Conservation (phyloP, 2,888 invertebrate genomes). For the Eurois occulta region DNA sequence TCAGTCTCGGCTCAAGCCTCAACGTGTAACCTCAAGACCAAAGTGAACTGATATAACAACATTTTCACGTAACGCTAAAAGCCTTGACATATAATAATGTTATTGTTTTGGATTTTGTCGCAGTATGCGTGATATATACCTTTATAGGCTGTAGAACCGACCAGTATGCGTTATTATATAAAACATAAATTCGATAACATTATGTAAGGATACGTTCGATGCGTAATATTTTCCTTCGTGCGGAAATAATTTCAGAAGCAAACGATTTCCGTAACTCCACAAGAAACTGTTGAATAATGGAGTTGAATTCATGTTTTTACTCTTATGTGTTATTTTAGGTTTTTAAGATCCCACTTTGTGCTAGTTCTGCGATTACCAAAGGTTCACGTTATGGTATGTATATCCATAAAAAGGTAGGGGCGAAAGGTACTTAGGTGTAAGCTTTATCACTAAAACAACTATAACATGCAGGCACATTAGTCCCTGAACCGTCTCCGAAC, state of each 20-base stretch:
- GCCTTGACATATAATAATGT: conserved; percentile 67
- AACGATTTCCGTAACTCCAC: conserved; percentile 46
- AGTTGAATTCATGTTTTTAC: conserved; percentile 14
- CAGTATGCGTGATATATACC: conserved; percentile 32
- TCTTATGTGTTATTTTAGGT: conserved; percentile 1
- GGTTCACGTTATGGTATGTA: not conserved
- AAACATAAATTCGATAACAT: conserved; percentile 54
- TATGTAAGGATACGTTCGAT: conserved; percentile 40
- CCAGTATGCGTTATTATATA: conserved; percentile 51
- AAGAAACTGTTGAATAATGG: conserved; percentile 41
- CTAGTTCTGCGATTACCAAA: not conserved
- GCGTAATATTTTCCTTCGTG: conserved; percentile 57
- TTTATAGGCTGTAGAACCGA: conserved; percentile 29
- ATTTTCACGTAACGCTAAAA: conserved; percentile 67
- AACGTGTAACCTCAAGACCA: conserved; percentile 42
- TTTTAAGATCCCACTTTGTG: not conserved
- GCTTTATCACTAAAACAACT: not conserved
- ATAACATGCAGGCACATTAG: not conserved
- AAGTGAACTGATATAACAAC: conserved; percentile 57
- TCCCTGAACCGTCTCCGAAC: not conserved
- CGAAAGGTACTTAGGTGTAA: not conserved
- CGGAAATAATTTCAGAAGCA: conserved; percentile 52
- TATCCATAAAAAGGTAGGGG: not conserved
- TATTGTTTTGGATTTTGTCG: conserved; percentile 62
- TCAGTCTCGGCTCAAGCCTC: conserved; percentile 36